Evolutionary conservation across 2,797 vertebrate species (phyloP).

Genomic region (Hyperoplus lanceolatus): DNA sequence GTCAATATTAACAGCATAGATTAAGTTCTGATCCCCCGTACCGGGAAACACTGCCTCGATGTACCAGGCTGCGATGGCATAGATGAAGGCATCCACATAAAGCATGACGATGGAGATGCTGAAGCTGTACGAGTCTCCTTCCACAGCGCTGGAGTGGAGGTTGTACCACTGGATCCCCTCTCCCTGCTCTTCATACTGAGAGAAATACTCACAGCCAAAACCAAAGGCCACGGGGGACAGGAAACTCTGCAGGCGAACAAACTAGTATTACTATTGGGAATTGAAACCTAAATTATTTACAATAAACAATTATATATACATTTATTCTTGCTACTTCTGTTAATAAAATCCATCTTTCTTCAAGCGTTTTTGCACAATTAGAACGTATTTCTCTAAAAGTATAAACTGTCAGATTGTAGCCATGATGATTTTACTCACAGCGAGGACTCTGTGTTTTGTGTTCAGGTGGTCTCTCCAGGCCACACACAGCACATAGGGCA

Average conservation of each 20-base stretch:
- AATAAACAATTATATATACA: no score
- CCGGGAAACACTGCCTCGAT: constrained; percentile 93
- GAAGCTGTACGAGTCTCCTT: constrained; percentile 89
- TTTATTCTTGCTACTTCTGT: not conserved
- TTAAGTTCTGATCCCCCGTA: constrained; percentile 49
- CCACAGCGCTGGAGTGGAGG: constrained; percentile 82
- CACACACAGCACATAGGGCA: constrained; percentile 91
- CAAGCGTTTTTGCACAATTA: not conserved
- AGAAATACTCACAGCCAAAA: constrained; percentile 94
- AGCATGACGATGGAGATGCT: constrained; percentile 86
- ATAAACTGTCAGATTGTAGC: not conserved
- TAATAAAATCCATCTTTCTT: not conserved
- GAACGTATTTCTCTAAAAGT: not conserved
- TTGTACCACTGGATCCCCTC: constrained; percentile 93
- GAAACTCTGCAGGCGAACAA: constrained; percentile 85
- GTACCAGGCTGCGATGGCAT: constrained; percentile 89
- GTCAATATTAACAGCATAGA: not conserved
- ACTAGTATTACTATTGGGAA: not conserved
- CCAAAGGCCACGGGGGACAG: constrained; percentile 94
- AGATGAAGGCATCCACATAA: constrained; percentile 88
- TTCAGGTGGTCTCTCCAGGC: constrained; percentile 91
- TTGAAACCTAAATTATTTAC: no score
- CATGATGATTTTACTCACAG: constrained; percentile 80
- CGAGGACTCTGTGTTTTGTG: constrained; percentile 77
- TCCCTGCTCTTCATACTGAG: constrained; percentile 93